These are phyloP conservation scores for Macrotis lagotis DNA, from an alignment of 2,113 vertebrate genomes.

Conservation along the genomic window DNA sequence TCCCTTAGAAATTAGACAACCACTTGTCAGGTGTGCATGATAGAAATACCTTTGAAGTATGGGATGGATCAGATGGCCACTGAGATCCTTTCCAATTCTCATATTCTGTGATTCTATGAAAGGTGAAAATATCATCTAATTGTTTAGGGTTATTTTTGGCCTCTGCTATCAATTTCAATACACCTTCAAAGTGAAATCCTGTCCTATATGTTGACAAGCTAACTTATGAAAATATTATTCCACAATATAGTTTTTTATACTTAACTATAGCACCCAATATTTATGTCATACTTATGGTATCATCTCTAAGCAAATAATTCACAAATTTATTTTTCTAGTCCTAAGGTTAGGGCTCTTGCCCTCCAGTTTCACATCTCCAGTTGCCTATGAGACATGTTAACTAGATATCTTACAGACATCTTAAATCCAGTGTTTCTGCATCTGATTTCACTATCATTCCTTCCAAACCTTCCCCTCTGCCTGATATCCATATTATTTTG, in stretches of 20 bases:
- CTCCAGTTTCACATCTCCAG: neutral
- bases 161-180: neutral
- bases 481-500: neutral
- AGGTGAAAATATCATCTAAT: neutral
- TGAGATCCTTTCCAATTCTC: neutral
- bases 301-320: neutral
- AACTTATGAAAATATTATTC: neutral
- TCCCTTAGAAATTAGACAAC: neutral
- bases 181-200: neutral
- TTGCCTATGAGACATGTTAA: neutral
- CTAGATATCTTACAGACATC: neutral
- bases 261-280: neutral
- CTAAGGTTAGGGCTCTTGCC: neutral
- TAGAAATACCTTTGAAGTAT: neutral
- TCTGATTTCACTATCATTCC: neutral
- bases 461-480: neutral
- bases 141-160: neutral
- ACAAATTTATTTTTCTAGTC: neutral
- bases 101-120: neutral
- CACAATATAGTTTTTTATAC: neutral
- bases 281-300: neutral
- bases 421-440: neutral
- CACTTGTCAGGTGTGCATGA: neutral
- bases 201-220: neutral
- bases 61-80: neutral